These are phyloP conservation scores for Tenthredo scrophulariae DNA, from an alignment of 2,888 invertebrate species.

Conservation along the genomic window DNA sequence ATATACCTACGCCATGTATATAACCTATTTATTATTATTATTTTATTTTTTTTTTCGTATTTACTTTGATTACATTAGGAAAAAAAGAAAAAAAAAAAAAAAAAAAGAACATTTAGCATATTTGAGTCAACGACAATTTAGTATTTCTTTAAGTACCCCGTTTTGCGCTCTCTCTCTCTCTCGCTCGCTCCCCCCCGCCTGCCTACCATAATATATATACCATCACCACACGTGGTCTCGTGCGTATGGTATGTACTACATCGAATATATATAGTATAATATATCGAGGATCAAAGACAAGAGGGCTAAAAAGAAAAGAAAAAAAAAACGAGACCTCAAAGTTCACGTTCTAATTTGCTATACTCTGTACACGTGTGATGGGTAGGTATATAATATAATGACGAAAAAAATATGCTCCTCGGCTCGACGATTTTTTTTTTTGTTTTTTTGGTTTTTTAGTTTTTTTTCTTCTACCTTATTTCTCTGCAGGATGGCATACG, in stretches of 20 bases:
- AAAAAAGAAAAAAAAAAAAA: too few relatives aligned
- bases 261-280: neutral
- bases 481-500: neutral
- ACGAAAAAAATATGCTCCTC: slow-evolving; percentile 4
- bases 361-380: neutral
- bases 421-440: neutral
- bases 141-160: too few relatives aligned
- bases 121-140: too few relatives aligned
- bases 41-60: too few relatives aligned
- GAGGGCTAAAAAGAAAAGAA: neutral
- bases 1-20: too few relatives aligned
- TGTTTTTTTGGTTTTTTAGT: neutral
- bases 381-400: neutral
- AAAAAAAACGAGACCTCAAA: neutral
- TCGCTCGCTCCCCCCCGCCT: too few relatives aligned
- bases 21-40: too few relatives aligned
- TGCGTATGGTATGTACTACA: neutral
- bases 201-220: too few relatives aligned
- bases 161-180: too few relatives aligned
- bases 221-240: neutral
- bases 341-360: neutral
- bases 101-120: too few relatives aligned
- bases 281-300: neutral
- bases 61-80: too few relatives aligned
- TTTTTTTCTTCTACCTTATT: neutral